phyloP scores from a whole-genome alignment of 2,888 invertebrate genomes.

The Drosophila picticornis region DNA sequence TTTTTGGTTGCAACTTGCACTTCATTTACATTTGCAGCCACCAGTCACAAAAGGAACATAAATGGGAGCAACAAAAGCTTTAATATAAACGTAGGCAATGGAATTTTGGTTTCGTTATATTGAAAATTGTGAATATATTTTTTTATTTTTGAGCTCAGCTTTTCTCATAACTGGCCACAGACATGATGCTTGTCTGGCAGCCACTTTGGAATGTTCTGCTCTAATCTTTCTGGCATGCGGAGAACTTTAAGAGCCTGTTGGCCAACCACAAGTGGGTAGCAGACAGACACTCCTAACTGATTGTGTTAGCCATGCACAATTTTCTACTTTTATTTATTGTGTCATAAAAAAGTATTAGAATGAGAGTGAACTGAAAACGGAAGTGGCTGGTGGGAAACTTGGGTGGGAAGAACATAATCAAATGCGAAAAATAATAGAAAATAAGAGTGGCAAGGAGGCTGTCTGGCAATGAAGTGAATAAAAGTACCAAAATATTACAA shows the following conservation, averaged over 20 bases:
- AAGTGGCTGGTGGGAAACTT: constrained; percentile 11
- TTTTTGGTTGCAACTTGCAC: constrained; percentile 57
- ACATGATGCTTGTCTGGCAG: constrained; percentile 46
- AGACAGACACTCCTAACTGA: constrained; percentile 36
- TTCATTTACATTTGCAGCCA: constrained; percentile 75
- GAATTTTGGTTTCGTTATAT: constrained; percentile 56
- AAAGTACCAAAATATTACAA: neutral
- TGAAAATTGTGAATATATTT: constrained; percentile 1
- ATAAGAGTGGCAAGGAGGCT: neutral
- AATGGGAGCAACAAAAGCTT: constrained; percentile 35
- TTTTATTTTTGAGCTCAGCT: constrained; percentile 23
- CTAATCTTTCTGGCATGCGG: constrained; percentile 37
- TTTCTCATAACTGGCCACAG: constrained; percentile 51
- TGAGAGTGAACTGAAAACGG: constrained; percentile 21
- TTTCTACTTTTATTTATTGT: constrained; percentile 19
- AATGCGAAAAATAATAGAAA: neutral
- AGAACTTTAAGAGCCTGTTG: constrained; percentile 17
- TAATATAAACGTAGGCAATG: constrained; percentile 52
- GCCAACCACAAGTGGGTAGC: constrained; percentile 23
- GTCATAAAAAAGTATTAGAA: constrained; percentile 28
- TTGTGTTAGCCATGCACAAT: constrained; percentile 11
- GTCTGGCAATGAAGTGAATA: neutral
- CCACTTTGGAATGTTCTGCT: constrained; percentile 43
- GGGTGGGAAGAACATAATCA: neutral
- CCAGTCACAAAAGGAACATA: constrained; percentile 38